Percentiles rank a stretch among this genome's conserved stretches.
Conservation (phyloP, 2,113 vertebrate genomes). For the Dendrocopos noguchii region DNA sequence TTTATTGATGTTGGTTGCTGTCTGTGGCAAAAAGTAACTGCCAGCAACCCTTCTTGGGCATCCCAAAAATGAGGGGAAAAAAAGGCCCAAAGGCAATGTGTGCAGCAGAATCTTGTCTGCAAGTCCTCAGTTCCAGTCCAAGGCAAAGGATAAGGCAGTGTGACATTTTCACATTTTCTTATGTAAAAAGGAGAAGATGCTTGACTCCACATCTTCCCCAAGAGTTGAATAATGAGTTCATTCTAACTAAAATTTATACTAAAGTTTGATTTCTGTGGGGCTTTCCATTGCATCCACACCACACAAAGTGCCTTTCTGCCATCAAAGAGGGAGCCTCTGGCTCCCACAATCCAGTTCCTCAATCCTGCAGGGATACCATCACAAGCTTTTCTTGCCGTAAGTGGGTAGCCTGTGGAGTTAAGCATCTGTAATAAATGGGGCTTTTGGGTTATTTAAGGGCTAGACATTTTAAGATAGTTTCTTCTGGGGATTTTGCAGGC, state of each 20-base stretch:
- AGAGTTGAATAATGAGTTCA: neutral
- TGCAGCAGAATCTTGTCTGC: neutral
- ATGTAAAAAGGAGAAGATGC: neutral
- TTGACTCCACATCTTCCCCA: neutral
- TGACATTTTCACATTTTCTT: neutral
- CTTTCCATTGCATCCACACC: neutral
- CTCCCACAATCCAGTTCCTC: neutral
- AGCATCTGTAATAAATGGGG: neutral
- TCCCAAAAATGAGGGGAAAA: neutral
- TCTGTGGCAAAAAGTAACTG: neutral
- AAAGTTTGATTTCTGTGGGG: neutral
- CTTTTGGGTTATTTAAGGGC: neutral
- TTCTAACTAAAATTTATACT: neutral
- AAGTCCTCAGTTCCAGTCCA: neutral
- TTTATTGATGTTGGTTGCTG: neutral
- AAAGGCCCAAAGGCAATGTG: neutral
- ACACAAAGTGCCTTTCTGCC: neutral
- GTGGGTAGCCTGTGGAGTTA: neutral
- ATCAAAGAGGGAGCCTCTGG: neutral
- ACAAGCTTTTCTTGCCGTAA: neutral
- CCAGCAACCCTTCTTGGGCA: neutral
- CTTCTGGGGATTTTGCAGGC: neutral
- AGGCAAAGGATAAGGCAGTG: neutral
- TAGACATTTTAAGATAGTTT: neutral
- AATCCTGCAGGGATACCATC: neutral